phyloP scores from a whole-genome alignment of 2,888 invertebrate species.

The Syrista parreyssii region DNA sequence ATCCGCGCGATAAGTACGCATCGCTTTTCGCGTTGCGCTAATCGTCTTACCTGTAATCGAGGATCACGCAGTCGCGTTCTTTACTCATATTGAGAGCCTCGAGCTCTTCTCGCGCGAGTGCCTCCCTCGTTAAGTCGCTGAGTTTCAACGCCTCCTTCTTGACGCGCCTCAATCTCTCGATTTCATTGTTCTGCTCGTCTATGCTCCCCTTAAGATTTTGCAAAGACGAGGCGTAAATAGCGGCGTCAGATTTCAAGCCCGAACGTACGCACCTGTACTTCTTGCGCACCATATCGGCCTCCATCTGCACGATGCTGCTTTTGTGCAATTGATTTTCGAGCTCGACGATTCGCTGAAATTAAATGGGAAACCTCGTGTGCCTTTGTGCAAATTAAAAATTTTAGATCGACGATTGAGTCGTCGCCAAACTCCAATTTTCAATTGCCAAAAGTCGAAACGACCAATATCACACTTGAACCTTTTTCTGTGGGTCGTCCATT shows the following conservation, averaged over 20 bases:
- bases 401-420: too few species aligned
- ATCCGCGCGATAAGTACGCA: too few species aligned
- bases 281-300: constrained; percentile 82
- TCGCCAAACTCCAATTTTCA: too few species aligned
- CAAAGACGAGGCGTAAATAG: constrained; percentile 68
- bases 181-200: constrained; percentile 77
- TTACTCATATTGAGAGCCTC: constrained; percentile 76
- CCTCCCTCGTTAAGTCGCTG: constrained; percentile 76
- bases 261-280: constrained; percentile 80
- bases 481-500: constrained; percentile 72
- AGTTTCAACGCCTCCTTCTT: constrained; percentile 81
- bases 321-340: constrained; percentile 86
- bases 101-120: constrained; percentile 77
- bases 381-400: too few species aligned
- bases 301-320: constrained; percentile 83
- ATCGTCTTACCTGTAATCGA: constrained; percentile 60
- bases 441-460: too few species aligned
- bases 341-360: constrained; percentile 67
- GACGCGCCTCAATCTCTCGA: constrained; percentile 78
- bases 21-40: background rate
- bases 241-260: constrained; percentile 55
- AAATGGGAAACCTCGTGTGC: background rate
- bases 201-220: constrained; percentile 77
- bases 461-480: constrained; percentile 65
- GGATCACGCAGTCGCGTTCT: constrained; percentile 69